Evolutionary conservation across 2,797 vertebrate genomes (phyloP).

Genomic region (Moxostoma hubbsi): DNA sequence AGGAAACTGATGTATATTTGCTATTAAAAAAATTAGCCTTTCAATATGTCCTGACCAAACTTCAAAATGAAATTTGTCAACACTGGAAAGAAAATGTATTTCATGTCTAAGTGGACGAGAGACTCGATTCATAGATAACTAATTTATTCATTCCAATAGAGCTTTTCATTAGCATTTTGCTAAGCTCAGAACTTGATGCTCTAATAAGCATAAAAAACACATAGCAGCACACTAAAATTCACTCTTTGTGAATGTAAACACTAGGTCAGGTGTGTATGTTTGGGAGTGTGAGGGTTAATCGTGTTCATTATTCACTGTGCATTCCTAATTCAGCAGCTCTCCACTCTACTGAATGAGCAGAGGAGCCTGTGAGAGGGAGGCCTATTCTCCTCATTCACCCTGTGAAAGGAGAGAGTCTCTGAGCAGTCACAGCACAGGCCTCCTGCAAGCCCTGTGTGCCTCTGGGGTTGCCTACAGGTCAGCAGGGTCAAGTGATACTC

Average conservation of each 20-base stretch:
- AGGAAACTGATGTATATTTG: too few relatives aligned
- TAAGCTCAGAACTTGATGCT: background rate
- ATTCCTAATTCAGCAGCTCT: slow-evolving; percentile 57
- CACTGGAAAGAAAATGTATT: too few relatives aligned
- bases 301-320: slow-evolving; percentile 44
- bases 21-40: too few relatives aligned
- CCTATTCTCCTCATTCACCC: slow-evolving; percentile 56
- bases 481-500: slow-evolving; percentile 79
- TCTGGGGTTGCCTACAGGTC: slow-evolving; percentile 69
- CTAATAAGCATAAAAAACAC: background rate
- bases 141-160: too few relatives aligned
- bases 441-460: slow-evolving; percentile 58
- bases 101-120: too few relatives aligned
- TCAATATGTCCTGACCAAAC: too few relatives aligned
- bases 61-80: too few relatives aligned
- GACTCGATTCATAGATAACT: too few relatives aligned
- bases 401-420: slow-evolving; percentile 65
- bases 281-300: slow-evolving; percentile 22
- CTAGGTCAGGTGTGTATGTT: slow-evolving; percentile 40
- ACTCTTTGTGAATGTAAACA: slow-evolving; percentile 14
- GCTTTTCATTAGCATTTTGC: background rate
- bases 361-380: slow-evolving; percentile 41
- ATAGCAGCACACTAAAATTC: background rate
- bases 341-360: slow-evolving; percentile 44
- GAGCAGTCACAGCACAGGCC: slow-evolving; percentile 55